Conservation (phyloP, 1,140 invertebrate genomes). For the Nephotettix cincticeps region DNA sequence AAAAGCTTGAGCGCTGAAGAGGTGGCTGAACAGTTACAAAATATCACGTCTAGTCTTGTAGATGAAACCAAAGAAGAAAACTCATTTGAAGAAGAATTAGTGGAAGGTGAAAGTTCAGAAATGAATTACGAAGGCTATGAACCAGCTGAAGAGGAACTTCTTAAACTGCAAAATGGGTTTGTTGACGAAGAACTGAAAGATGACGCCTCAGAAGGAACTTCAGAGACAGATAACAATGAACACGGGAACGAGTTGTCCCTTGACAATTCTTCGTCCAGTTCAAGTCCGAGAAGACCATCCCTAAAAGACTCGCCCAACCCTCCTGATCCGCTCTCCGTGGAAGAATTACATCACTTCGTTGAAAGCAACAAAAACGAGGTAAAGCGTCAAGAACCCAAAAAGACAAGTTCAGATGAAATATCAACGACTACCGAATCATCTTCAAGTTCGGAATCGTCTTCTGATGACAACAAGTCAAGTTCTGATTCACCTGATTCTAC, state of each 20-base stretch:
- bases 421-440: constrained; percentile 15
- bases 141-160: constrained; percentile 26
- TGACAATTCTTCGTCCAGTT: background rate
- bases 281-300: background rate
- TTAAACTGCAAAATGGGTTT: constrained; percentile 24
- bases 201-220: background rate
- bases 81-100: background rate
- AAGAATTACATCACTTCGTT: constrained; percentile 48
- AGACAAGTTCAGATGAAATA: background rate
- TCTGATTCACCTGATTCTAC: background rate
- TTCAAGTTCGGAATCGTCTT: background rate
- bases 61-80: constrained; percentile 14
- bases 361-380: constrained; percentile 50
- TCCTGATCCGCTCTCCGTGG: constrained; percentile 49
- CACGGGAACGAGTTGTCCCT: background rate
- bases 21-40: constrained; percentile 44
- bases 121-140: constrained; percentile 24
- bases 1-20: constrained; percentile 41
- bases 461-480: constrained; percentile 10
- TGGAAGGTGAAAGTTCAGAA: constrained; percentile 2
- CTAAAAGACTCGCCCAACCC: constrained; percentile 20
- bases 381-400: constrained; percentile 46
- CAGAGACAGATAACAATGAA: background rate
- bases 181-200: background rate
- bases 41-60: constrained; percentile 46